Evolutionary conservation across 1,140 invertebrate genomes (phyloP).

Genomic region (Chrysopa pallens): DNA sequence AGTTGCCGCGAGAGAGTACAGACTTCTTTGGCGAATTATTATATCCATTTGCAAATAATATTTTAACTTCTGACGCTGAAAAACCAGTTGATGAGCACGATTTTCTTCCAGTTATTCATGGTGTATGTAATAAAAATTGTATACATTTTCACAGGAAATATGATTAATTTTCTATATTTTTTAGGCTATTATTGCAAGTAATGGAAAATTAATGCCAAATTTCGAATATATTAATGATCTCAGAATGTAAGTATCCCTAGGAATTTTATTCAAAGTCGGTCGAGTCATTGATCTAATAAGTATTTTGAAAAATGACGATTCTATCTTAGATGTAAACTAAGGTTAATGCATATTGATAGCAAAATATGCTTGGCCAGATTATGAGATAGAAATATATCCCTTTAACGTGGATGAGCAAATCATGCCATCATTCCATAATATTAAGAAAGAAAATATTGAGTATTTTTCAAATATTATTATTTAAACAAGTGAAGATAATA

Average conservation of each 20-base stretch:
- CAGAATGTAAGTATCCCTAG: conserved; percentile 28
- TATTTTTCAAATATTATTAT: too few species aligned
- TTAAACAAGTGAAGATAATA: too few species aligned
- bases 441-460: too few species aligned
- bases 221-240: conserved; percentile 92
- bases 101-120: conserved; percentile 59
- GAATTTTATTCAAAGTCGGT: too few species aligned
- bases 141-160: neutral
- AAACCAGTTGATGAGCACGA: conserved; percentile 62
- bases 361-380: too few species aligned
- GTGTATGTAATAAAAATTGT: conserved; percentile 37
- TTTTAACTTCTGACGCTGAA: conserved; percentile 80
- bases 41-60: conserved; percentile 74
- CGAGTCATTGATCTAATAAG: too few species aligned
- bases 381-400: too few species aligned
- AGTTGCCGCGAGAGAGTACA: conserved; percentile 89
- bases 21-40: conserved; percentile 94
- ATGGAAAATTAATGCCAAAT: conserved; percentile 77
- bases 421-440: too few species aligned
- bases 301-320: too few species aligned
- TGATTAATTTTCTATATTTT: conserved; percentile 9
- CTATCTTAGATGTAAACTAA: too few species aligned
- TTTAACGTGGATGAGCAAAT: too few species aligned
- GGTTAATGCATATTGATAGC: too few species aligned
- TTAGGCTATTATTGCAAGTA: conserved; percentile 89